Conservation (phyloP, 2,797 vertebrate species). For the Aselliscus stoliczkanus region DNA sequence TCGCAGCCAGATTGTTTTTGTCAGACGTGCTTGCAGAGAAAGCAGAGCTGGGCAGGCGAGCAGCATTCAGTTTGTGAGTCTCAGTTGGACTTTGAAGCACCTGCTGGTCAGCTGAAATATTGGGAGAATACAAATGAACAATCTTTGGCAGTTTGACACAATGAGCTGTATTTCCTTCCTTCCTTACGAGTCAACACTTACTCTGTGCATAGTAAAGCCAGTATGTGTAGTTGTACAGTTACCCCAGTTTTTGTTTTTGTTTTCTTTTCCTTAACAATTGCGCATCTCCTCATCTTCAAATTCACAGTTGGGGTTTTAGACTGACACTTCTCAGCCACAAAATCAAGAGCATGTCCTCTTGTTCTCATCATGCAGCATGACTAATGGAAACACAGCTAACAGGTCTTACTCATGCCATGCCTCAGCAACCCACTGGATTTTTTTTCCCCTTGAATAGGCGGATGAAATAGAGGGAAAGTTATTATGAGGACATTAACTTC, state of each 20-base stretch:
- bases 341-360: neutral
- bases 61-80: neutral
- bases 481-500: neutral
- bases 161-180: neutral
- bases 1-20: slow-evolving; percentile 85
- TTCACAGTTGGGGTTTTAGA: neutral
- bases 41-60: neutral
- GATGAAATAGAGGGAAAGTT: neutral
- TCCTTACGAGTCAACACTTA: neutral
- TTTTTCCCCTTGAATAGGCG: neutral
- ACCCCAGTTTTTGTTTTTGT: neutral
- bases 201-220: neutral
- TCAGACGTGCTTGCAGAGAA: slow-evolving; percentile 84
- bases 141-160: neutral
- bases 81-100: neutral
- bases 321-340: neutral
- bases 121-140: neutral
- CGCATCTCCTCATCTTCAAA: neutral
- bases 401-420: neutral
- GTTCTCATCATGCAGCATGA: neutral
- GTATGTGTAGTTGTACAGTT: neutral
- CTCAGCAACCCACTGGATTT: neutral
- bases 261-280: neutral
- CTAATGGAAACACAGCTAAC: neutral
- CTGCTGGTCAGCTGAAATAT: neutral